Evolutionary conservation across 2,113 vertebrate genomes (phyloP).

Genomic region (Perca schrenkii): DNA sequence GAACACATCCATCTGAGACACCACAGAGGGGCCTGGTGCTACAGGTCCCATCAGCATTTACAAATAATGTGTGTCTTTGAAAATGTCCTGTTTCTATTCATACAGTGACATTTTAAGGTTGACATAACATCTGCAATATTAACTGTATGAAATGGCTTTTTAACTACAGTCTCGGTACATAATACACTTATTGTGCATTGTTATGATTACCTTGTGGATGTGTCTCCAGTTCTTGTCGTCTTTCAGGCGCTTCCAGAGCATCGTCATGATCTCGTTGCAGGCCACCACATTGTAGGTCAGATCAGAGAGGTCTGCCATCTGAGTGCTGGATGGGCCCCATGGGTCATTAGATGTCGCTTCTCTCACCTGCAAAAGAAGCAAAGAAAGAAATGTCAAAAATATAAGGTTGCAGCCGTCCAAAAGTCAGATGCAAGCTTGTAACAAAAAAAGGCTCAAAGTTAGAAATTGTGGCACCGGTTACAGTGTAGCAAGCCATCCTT

Average conservation of each 20-base stretch:
- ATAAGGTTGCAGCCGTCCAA: neutral
- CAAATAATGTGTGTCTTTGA: neutral
- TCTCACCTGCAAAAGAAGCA: constrained; percentile 79
- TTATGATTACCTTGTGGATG: constrained; percentile 86
- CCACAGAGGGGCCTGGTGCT: neutral
- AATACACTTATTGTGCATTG: neutral
- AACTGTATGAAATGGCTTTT: neutral
- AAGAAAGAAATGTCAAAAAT: neutral
- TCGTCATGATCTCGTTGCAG: constrained; percentile 92
- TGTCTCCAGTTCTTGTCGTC: constrained; percentile 94
- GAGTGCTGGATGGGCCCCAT: constrained; percentile 91
- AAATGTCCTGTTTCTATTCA: neutral
- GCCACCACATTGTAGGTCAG: constrained; percentile 92
- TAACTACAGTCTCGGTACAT: neutral
- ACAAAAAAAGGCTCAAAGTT: neutral
- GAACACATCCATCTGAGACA: neutral
- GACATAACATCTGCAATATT: neutral
- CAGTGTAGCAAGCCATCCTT: neutral
- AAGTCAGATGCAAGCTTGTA: neutral
- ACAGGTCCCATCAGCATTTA: neutral
- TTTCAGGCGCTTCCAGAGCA: constrained; percentile 92
- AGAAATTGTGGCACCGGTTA: neutral
- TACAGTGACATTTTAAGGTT: neutral
- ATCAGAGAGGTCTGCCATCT: constrained; percentile 91
- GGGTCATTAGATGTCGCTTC: constrained; percentile 93